phyloP scores from a whole-genome alignment of 2,888 invertebrate genomes.

The Chymomyza amoena region DNA sequence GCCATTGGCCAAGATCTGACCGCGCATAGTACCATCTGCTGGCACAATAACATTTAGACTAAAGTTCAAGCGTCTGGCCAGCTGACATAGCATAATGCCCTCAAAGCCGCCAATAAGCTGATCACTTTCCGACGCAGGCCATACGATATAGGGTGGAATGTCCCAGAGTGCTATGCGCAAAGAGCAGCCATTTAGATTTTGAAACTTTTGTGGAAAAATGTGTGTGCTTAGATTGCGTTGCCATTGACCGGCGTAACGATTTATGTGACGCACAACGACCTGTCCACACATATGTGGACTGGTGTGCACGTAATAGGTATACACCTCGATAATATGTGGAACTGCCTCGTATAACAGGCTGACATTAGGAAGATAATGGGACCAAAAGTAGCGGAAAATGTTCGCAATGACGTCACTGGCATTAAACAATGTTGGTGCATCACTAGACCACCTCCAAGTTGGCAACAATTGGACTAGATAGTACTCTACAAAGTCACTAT shows the following conservation, averaged over 20 bases:
- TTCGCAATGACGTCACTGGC: background rate
- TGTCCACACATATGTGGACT: slow-evolving; percentile 24
- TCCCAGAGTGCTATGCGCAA: slow-evolving; percentile 45
- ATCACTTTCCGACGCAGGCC: slow-evolving; percentile 17
- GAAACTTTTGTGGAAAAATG: slow-evolving; percentile 46
- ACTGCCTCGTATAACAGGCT: slow-evolving; percentile 32
- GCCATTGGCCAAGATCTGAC: slow-evolving; percentile 44
- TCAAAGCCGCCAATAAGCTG: slow-evolving; percentile 49
- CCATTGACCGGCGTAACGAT: slow-evolving; percentile 34
- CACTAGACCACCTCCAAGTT: background rate
- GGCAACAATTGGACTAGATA: slow-evolving; percentile 41
- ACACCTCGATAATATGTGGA: slow-evolving; percentile 21
- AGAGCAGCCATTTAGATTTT: slow-evolving; percentile 36
- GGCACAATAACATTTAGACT: slow-evolving; percentile 35
- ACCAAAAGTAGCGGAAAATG: slow-evolving; percentile 46
- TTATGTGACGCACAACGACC: slow-evolving; percentile 23
- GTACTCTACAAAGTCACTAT: slow-evolving; percentile 45
- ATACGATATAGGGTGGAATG: slow-evolving; percentile 46
- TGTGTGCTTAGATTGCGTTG: slow-evolving; percentile 6
- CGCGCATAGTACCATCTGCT: slow-evolving; percentile 43
- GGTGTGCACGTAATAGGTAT: slow-evolving; percentile 45
- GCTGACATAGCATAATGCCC: slow-evolving; percentile 42
- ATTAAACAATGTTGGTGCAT: background rate
- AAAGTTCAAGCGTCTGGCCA: slow-evolving; percentile 53
- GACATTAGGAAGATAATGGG: slow-evolving; percentile 47